Evolutionary conservation across 2,888 invertebrate species (phyloP).

Genomic region (Zelleria hepariella): DNA sequence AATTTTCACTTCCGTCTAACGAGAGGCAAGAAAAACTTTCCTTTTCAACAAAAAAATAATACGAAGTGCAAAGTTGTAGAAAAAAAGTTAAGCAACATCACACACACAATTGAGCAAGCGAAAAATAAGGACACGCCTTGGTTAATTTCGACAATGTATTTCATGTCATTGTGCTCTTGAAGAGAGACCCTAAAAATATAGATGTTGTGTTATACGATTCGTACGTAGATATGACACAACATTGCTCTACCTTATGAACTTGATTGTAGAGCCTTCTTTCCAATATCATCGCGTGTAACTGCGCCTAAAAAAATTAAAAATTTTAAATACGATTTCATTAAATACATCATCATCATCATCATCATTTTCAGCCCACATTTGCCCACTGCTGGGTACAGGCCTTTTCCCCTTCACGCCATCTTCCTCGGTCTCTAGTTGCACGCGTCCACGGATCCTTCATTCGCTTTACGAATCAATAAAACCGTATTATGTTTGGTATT

Average conservation of each 20-base stretch:
- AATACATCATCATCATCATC: no score
- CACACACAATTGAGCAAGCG: slow-evolving; percentile 36
- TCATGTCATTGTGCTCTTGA: slow-evolving; percentile 6
- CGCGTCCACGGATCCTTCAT: no score
- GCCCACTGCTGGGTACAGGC: no score
- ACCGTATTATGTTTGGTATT: no score
- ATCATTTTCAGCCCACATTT: no score
- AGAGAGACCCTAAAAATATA: not conserved
- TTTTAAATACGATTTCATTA: no score
- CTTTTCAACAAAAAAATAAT: not conserved
- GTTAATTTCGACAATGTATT: slow-evolving; percentile 34
- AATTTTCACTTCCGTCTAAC: slow-evolving; percentile 10
- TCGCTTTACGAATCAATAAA: no score
- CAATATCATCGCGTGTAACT: no score
- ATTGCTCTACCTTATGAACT: not conserved
- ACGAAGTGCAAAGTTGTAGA: not conserved
- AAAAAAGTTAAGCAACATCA: slow-evolving; percentile 12
- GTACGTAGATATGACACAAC: not conserved
- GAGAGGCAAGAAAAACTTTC: not conserved
- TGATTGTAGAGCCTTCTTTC: no score
- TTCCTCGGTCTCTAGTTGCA: no score
- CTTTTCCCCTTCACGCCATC: no score
- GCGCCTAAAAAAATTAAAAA: no score
- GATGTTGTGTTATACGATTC: not conserved
- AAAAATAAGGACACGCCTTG: slow-evolving; percentile 27